Percentiles rank a stretch among this genome's conserved stretches.
phyloP scores from a whole-genome alignment of 1,140 invertebrate genomes.

The Oryzaephilus surinamensis region DNA sequence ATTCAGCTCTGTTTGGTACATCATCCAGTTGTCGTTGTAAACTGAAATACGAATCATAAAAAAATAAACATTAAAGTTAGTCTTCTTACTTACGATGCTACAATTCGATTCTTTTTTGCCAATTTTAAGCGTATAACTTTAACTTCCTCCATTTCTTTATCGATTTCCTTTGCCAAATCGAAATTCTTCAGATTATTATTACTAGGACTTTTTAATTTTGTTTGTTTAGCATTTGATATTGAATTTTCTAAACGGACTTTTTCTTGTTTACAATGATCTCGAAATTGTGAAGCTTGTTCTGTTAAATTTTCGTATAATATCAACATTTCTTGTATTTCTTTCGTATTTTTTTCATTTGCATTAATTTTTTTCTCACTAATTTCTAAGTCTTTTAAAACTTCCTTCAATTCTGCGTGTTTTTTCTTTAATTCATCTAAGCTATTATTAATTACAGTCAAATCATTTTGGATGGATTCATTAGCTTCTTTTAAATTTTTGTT shows the following conservation, averaged over 20 bases:
- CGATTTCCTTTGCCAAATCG: conserved; percentile 42
- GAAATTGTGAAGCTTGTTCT: conserved; percentile 61
- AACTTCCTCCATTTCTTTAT: conserved; percentile 47
- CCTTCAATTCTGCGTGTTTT: no score
- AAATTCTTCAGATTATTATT: conserved; percentile 29
- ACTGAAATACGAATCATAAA: no score
- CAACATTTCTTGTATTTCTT: conserved; percentile 53
- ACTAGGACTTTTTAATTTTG: conserved; percentile 37
- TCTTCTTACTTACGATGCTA: no score
- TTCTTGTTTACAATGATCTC: conserved; percentile 62
- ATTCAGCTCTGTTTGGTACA: conserved; percentile 81
- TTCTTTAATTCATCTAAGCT: no score
- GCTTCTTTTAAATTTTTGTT: no score
- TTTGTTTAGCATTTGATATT: conserved; percentile 41
- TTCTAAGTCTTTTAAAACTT: no score
- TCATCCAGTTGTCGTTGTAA: conserved; percentile 77
- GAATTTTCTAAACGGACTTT: conserved; percentile 46
- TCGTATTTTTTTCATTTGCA: no score
- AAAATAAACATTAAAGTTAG: no score
- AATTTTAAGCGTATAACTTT: conserved; percentile 49
- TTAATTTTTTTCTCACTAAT: no score
- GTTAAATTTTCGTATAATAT: conserved; percentile 62
- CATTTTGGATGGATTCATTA: no score
- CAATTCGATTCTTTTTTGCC: conserved; percentile 73
- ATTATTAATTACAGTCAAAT: no score